These are phyloP conservation scores for Tipula vernalis DNA, from an alignment of 2,888 invertebrate species.

Conservation along the genomic window DNA sequence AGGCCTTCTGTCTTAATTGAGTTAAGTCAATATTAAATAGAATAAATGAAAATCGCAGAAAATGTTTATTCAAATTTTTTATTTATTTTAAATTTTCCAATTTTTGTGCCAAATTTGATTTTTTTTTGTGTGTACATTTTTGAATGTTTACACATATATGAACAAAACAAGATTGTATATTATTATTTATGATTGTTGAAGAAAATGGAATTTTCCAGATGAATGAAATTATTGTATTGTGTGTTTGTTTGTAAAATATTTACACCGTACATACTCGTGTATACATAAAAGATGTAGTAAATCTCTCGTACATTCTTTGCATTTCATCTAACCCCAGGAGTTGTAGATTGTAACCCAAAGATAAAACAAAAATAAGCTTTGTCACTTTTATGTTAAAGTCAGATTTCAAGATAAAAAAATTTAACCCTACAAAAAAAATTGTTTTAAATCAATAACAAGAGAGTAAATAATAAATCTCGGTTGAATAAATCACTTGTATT, in stretches of 20 bases:
- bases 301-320: not conserved
- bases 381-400: not conserved
- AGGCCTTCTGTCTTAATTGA: not conserved
- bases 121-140: not conserved
- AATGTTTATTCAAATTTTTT: not conserved
- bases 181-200: not conserved
- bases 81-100: not conserved
- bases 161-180: not conserved
- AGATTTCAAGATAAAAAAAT: not conserved
- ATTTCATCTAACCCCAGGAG: not conserved
- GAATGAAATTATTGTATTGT: not conserved
- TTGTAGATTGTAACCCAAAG: not conserved
- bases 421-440: not conserved
- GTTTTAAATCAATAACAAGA: not conserved
- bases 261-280: not conserved
- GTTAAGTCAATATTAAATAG: not conserved
- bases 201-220: not conserved
- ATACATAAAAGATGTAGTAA: not conserved
- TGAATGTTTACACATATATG: not conserved
- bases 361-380: too few species aligned
- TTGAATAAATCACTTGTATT: not conserved
- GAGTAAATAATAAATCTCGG: not conserved
- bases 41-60: not conserved
- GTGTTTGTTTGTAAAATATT: not conserved
- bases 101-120: not conserved